Base-by-base conservation (phyloP, 2,888 invertebrate genomes). In the Drosophila formosana region DNA sequence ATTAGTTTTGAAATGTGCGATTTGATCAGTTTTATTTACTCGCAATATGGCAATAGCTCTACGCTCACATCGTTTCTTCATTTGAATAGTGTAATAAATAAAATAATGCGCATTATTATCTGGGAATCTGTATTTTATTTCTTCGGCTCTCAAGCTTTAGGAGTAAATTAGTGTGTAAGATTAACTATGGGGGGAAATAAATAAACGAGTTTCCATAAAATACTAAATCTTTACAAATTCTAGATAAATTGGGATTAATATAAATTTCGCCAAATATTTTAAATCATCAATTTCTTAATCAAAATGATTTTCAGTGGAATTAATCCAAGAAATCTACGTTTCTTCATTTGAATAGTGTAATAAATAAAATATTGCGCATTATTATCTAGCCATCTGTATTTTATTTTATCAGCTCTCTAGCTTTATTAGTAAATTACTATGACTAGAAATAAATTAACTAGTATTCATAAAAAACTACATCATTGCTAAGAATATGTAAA, bases 1-100 rank as follows among this genome's bases (percentile, higher is more conserved):
- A 13, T 23, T 3, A 18, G 23, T 56, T 49, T 51, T 7, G 39
- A 66, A 66, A 55, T 56, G 28, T 52, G 32, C 5, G 23, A 25
- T 6, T 34, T 34, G 8, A 28, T 52, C 28, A 26, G 43, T 32
- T 60, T 41, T 43, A 9, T 58, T 58, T 43, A 18, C 53, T 37
- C 32, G n/a, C 43, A 13, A 13, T n/a, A 50, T n/a, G 5, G 56
- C 32, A 49, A 13, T 8, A 63, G 18, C 5, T 28, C 2, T 3
- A 7, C 3, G 6, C 8, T 45, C 43, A 6, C 8, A 8, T 37
- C 18, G 39, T 41, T 41, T 13, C 18, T 49, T 11, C 3, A 3
- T 39, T 53, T 34, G 50, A 34, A 25, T 18, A 9, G 9, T 47
- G 46, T 47, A 55, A 45, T 39, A 13, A 18, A 41, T 25, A n/a